Evolutionary conservation across 2,113 vertebrate genomes (phyloP).

Genomic region (Numenius arquata): DNA sequence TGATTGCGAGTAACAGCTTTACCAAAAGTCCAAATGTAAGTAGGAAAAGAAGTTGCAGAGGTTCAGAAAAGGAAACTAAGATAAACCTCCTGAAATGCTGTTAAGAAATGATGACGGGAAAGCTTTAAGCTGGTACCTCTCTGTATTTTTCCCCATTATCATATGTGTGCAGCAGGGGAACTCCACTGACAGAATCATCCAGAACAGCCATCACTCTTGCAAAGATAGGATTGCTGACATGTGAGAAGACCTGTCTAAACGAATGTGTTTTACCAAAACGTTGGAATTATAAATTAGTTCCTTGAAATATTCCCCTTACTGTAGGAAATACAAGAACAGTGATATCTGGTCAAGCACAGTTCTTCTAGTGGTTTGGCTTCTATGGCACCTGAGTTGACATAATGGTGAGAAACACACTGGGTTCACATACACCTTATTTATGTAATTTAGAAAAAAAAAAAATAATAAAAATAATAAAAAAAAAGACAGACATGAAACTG

Average conservation of each 20-base stretch:
- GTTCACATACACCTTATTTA: not conserved
- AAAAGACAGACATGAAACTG: not conserved
- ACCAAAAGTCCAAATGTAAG: not conserved
- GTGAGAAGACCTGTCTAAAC: not conserved
- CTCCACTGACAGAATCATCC: not conserved
- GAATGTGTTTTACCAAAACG: not conserved
- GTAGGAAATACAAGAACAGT: too few relatives aligned
- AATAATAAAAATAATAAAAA: fast-evolving
- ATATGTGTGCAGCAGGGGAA: not conserved
- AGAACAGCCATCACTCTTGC: not conserved
- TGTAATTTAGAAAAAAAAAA: not conserved
- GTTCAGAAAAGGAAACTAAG: not conserved
- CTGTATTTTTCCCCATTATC: not conserved
- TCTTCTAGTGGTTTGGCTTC: not conserved
- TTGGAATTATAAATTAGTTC: not conserved
- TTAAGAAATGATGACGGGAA: not conserved
- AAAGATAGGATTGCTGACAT: not conserved
- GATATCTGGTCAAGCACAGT: not conserved
- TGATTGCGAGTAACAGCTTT: not conserved
- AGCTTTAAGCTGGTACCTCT: not conserved
- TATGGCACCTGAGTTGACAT: not conserved
- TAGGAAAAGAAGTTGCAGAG: not conserved
- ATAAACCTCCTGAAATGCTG: not conserved
- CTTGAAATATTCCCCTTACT: not conserved
- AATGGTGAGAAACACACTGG: not conserved